These are phyloP conservation scores for Cassiopea andromeda DNA, from an alignment of 30 jellyfish, hydroid and myxozoan species.

Conservation along the genomic window DNA sequence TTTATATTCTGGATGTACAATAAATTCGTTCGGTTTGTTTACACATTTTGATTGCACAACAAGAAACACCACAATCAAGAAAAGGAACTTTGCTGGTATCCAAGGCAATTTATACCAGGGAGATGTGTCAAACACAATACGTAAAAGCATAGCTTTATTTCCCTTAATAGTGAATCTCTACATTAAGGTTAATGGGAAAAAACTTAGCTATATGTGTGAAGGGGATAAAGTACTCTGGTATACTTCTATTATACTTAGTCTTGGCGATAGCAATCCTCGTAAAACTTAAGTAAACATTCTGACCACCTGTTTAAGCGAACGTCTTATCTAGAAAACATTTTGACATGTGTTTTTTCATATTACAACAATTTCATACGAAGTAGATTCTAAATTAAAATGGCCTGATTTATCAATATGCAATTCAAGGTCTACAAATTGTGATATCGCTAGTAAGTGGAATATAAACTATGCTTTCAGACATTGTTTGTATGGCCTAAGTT, in stretches of 20 bases:
- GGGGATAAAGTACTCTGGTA: background rate
- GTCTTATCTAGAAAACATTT: background rate
- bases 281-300: background rate
- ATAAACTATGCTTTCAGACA: too few relatives aligned
- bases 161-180: background rate
- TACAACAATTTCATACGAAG: background rate
- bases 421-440: too few relatives aligned
- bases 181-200: background rate
- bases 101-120: background rate
- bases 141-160: background rate
- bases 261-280: too few relatives aligned
- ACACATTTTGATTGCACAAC: background rate
- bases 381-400: background rate
- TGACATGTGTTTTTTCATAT: background rate
- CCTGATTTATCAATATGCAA: background rate
- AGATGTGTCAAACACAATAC: background rate
- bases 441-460: too few relatives aligned
- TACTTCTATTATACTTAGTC: background rate
- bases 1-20: background rate
- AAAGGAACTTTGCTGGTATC: conserved; percentile 8
- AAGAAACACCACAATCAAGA: conserved; percentile 7
- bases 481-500: too few relatives aligned
- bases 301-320: background rate
- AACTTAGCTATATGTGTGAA: background rate
- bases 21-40: background rate